phyloP scores from a whole-genome alignment of 2,797 vertebrate genomes.

The Rhinatrema bivittatum region DNA sequence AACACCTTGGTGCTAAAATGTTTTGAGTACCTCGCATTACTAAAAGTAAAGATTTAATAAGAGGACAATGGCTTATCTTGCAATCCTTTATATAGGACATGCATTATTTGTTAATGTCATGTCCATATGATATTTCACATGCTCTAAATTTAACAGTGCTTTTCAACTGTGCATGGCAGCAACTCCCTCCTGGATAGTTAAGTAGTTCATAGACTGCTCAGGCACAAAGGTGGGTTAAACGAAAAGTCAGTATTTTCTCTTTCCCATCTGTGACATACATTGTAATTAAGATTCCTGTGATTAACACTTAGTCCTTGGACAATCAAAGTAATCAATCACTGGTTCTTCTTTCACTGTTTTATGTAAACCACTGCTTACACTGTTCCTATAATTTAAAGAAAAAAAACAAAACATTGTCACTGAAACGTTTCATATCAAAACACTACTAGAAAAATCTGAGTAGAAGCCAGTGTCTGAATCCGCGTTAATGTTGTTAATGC shows the following conservation, averaged over 20 bases:
- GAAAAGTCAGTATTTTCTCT: background rate
- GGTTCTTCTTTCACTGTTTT: slow-evolving; percentile 80
- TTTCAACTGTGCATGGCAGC: background rate
- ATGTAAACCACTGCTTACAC: slow-evolving; percentile 58
- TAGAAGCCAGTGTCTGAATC: no score
- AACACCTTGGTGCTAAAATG: no score
- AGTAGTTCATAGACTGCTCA: background rate
- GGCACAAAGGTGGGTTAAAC: background rate
- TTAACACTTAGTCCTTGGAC: slow-evolving; percentile 91
- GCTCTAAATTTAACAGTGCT: background rate
- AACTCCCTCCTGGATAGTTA: background rate
- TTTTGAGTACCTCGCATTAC: no score
- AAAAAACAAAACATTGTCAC: slow-evolving; percentile 25
- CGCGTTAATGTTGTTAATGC: no score
- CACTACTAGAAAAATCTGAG: background rate
- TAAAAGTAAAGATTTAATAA: no score
- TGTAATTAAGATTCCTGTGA: no score
- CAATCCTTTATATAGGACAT: no score
- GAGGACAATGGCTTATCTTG: no score
- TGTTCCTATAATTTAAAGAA: slow-evolving; percentile 60
- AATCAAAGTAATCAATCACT: slow-evolving; percentile 94
- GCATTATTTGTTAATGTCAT: no score
- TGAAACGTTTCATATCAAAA: background rate
- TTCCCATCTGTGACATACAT: background rate
- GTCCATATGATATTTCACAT: no score